Evolutionary conservation across 2,797 vertebrate species (phyloP), one percentile per base, ranked within the genome.

Genomic region (Enteromius radiatus): DNA sequence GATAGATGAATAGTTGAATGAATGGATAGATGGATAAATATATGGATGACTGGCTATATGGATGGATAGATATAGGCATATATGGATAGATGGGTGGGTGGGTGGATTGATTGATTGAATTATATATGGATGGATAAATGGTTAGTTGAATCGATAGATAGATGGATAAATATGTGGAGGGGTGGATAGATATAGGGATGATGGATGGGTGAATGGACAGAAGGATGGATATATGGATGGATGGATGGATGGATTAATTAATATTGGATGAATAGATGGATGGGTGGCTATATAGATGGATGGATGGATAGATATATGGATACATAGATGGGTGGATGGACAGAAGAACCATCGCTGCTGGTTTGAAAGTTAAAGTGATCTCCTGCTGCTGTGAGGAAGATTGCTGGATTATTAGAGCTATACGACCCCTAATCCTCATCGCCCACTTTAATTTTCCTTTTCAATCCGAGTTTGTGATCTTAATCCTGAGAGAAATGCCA

Each of bases 401-500:
- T 54, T 76, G 63, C 23, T 76, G 61, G 80, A 82, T 82, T 76
- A 68, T 54, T 76, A 65, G 43, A 65, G 21, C 75, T 15, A 67
- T 43, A 43, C 1, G 71, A 84, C 21, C 43, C 23, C 33, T 84
- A 74, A 84, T 80, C 61, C 70, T 74, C 61, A 56, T 68, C 26
- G 21, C 36, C 73, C 52, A 70, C 71, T 81, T 81, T 76, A 47
- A 70, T 76, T 77, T 65, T 43, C 65, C 69, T 26, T 63, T 54
- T 56, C 26, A 63, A 36, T 23, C 43, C 1, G 17, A 78, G n/a
- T 56, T 59, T 52, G 4, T 8, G 2, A 59, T 36, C 76, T 73
- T 82, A 59, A 73, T 85, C 80, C 68, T 23, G 9, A 67, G 23
- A 78, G 65, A 65, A 71, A 33, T 10, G 17, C 21, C 80, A 76